phyloP scores from a whole-genome alignment of 2,797 vertebrate genomes.

The Varecia variegata region DNA sequence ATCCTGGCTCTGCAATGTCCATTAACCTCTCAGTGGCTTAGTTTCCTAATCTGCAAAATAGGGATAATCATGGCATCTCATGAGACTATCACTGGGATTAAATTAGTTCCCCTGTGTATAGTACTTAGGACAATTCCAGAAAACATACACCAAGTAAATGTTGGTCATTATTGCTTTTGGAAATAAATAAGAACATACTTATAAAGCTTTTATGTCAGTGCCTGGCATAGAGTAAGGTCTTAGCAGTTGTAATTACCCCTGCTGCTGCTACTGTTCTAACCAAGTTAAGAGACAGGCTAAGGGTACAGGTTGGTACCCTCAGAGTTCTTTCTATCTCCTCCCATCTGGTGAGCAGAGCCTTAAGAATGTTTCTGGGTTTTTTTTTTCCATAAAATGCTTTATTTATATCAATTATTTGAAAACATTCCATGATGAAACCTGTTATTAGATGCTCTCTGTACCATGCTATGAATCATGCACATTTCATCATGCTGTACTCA shows the following conservation, averaged over 20 bases:
- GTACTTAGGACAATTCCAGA: neutral
- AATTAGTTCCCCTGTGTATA: neutral
- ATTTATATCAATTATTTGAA: constrained; percentile 8
- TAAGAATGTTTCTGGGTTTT: neutral
- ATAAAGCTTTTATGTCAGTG: neutral
- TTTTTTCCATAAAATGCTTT: neutral
- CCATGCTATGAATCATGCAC: neutral
- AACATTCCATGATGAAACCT: neutral
- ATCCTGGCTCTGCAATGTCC: neutral
- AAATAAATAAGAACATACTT: neutral
- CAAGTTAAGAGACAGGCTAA: neutral
- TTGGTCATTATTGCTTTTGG: neutral
- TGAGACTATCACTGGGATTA: neutral
- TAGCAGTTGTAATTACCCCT: neutral
- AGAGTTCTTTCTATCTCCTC: neutral
- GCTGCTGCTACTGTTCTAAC: neutral
- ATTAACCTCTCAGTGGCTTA: neutral
- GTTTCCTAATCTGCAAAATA: neutral
- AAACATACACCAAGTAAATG: neutral
- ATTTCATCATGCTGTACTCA: neutral
- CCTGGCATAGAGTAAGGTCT: neutral
- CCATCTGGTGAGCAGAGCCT: neutral
- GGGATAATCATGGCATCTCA: neutral
- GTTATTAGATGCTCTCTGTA: neutral
- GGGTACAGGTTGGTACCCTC: neutral